Percentiles rank a stretch among this genome's conserved stretches.
These are phyloP conservation scores for Alcedo quadribrachys DNA, from an alignment of 2,797 vertebrate species.

Conservation along the genomic window DNA sequence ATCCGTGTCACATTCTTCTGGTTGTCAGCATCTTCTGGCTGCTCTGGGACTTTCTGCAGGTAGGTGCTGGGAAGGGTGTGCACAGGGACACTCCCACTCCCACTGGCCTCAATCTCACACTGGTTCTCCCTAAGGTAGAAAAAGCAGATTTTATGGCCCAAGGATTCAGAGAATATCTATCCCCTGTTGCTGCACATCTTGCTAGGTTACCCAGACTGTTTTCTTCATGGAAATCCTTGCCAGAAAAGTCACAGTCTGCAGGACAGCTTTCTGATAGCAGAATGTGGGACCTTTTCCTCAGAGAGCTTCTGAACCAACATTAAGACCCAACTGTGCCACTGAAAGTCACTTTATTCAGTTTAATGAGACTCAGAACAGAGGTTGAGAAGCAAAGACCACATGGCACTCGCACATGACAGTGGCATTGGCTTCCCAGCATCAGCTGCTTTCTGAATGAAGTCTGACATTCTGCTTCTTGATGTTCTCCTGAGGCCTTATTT, in stretches of 20 bases:
- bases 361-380: not conserved
- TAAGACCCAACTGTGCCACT: not conserved
- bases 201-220: not conserved
- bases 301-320: not conserved
- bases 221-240: not conserved
- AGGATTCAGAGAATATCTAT: not conserved
- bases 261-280: not conserved
- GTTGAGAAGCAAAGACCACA: not conserved
- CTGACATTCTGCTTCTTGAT: not conserved
- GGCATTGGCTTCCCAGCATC: not conserved
- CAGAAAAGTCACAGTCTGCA: not conserved
- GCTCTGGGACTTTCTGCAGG: slow-evolving; percentile 81
- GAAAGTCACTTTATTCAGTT: not conserved
- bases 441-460: not conserved
- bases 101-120: slow-evolving; percentile 80
- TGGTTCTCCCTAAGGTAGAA: slow-evolving; percentile 81
- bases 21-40: slow-evolving; percentile 90
- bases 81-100: slow-evolving; percentile 36
- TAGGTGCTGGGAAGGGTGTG: slow-evolving; percentile 80
- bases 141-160: not conserved
- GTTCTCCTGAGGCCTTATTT: not conserved
- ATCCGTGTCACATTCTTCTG: slow-evolving; percentile 88
- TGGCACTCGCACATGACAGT: not conserved
- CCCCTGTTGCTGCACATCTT: fast-evolving
- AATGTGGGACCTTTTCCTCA: not conserved